Base-by-base conservation (phyloP, 2,888 invertebrate genomes). In the Cinara cedri region DNA sequence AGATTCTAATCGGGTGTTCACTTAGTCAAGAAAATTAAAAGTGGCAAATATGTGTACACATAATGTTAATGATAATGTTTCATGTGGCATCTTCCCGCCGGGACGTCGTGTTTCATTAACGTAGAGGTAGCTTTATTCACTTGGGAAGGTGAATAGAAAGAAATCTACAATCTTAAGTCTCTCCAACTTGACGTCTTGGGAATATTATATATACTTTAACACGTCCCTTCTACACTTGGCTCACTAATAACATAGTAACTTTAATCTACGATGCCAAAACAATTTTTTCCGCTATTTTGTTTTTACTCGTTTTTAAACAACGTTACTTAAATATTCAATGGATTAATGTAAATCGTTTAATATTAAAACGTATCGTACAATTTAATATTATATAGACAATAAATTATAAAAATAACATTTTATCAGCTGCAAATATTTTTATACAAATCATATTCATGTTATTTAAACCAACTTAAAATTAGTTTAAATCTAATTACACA, bases 141-240 rank as follows among this genome's bases (percentile, higher is more conserved):
- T 70, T n/a, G 60, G 60, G 14, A 55, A 44, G 44, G 42, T 26
- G 57, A 57, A 46, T 66, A 57, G 44, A 75, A 68, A 49, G 76
- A 70, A 78, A 78, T 78, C 60, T 78, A 49, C 60, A 6, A 70
- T 78, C 78, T 78, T 70, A 60, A 78, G 70, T 70, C 57, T 68
- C 16, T 11, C 11, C 46, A 70, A 78, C 78, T 78, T 70, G 78
- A 70, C 51, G 26, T 75, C 74, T 65, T n/a, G 42, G 21, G 16
- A 24, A 54, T 54, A 44, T 75, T 21, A 24, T 34, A 65, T 54
- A 34, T 34, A 34, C 34, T 34, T 4, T 44, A 57, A 65, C 63
- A 44, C 65, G 54, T 65, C 11, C 65, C 24, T 21, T 14, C 26
- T 10, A 16, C 60, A 72, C 74, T 75, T 54, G 54, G 14, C 54